Percentiles rank a stretch among this genome's conserved stretches.
These are phyloP conservation scores for Eumacrocentrus americanus DNA, from an alignment of 2,888 invertebrate species.

Conservation along the genomic window DNA sequence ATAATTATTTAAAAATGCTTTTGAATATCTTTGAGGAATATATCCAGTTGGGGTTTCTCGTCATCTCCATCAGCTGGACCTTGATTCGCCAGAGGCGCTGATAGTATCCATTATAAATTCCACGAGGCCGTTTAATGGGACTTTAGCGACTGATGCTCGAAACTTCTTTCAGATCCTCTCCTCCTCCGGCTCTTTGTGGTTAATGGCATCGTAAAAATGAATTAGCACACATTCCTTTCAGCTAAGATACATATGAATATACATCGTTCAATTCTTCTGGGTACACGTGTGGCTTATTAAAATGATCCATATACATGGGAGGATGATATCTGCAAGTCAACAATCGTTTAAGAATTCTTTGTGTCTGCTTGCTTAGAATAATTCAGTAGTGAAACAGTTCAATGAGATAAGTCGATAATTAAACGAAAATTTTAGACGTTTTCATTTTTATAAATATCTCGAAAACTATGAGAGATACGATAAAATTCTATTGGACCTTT, in stretches of 20 bases:
- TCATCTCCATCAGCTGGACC: neutral
- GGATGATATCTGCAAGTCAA: too few species aligned
- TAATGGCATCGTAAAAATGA: slow-evolving; percentile 26
- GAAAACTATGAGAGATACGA: too few species aligned
- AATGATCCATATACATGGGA: too few species aligned
- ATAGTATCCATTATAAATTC: slow-evolving; percentile 21
- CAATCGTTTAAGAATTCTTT: too few species aligned
- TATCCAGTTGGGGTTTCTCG: neutral
- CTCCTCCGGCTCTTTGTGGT: slow-evolving; percentile 14
- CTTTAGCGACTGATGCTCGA: slow-evolving; percentile 15
- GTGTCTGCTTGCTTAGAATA: too few species aligned
- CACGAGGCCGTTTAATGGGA: slow-evolving; percentile 13
- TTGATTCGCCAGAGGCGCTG: slow-evolving; percentile 12
- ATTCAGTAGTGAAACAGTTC: too few species aligned
- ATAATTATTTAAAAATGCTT: neutral
- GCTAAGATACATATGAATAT: slow-evolving; percentile 16
- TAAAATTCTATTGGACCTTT: too few species aligned
- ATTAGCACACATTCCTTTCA: slow-evolving; percentile 25
- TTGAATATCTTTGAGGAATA: neutral
- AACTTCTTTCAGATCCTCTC: neutral
- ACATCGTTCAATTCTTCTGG: slow-evolving; percentile 8
- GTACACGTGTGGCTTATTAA: slow-evolving; percentile 7
- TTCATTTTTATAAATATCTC: too few species aligned
- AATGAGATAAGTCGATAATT: too few species aligned
- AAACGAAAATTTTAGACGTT: too few species aligned